Conservation (phyloP, 2,113 vertebrate species). For the Melanocharis versteri region DNA sequence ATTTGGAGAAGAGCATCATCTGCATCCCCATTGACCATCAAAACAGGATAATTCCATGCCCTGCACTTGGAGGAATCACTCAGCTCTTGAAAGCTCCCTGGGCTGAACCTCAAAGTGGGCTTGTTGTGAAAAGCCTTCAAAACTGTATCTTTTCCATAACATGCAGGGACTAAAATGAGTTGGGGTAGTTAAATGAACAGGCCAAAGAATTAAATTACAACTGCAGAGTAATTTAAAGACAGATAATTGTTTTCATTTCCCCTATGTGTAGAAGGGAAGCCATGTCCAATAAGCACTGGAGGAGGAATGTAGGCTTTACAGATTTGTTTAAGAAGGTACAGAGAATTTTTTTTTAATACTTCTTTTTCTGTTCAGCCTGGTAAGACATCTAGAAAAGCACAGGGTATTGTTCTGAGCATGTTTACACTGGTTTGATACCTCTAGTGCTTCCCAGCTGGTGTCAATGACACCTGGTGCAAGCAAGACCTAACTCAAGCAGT, state of each 20-base stretch:
- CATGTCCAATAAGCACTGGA: not conserved
- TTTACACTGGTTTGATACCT: not conserved
- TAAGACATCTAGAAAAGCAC: not conserved
- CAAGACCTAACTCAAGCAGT: not conserved
- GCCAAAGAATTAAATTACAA: not conserved
- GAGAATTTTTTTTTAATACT: not conserved
- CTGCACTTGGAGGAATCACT: not conserved
- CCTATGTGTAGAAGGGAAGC: not conserved
- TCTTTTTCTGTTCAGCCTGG: not conserved
- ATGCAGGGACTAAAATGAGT: not conserved
- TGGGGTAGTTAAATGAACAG: not conserved
- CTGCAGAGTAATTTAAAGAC: not conserved
- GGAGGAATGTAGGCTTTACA: rapidly evolving
- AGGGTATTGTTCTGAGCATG: not conserved
- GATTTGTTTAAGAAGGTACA: not conserved
- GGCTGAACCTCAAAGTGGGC: not conserved
- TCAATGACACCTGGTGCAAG: not conserved
- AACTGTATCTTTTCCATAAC: not conserved
- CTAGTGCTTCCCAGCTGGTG: not conserved
- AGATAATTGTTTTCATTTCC: not conserved
- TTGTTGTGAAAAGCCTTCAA: not conserved
- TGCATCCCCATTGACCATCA: not conserved
- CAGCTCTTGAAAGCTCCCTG: not conserved
- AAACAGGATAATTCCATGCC: not conserved
- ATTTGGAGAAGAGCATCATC: not conserved